Conservation (phyloP, 2,113 vertebrate genomes). For the Talpa occidentalis region DNA sequence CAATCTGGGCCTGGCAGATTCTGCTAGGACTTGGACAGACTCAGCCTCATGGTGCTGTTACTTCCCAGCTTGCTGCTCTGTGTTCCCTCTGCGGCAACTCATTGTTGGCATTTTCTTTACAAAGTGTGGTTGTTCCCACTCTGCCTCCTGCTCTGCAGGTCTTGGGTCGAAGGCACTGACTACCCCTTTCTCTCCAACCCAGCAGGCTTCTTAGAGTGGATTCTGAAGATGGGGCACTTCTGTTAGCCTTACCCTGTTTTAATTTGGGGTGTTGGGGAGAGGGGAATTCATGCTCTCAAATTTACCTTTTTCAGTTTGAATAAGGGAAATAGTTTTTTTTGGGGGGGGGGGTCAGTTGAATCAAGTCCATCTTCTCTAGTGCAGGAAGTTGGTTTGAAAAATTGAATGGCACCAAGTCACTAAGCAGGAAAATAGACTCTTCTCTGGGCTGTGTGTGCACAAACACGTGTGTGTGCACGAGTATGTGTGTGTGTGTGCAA, state of each 20-base stretch:
- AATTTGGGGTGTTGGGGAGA: background rate
- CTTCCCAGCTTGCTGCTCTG: conserved; percentile 27
- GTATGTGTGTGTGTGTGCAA: too few relatives aligned
- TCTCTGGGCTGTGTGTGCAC: background rate
- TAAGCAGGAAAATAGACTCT: background rate
- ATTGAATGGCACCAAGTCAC: background rate
- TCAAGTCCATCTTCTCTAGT: background rate
- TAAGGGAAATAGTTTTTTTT: background rate
- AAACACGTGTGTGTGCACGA: too few relatives aligned
- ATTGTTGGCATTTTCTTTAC: conserved; percentile 36
- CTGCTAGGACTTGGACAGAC: conserved; percentile 10
- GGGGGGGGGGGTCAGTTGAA: background rate
- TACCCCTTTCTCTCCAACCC: background rate
- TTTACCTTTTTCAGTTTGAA: background rate
- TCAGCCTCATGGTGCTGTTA: background rate
- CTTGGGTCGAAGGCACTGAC: background rate
- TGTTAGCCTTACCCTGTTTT: background rate
- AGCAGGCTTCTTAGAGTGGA: background rate
- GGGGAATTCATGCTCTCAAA: background rate
- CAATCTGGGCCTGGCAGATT: conserved; percentile 69
- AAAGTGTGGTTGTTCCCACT: background rate
- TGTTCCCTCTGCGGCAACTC: background rate
- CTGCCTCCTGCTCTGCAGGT: background rate
- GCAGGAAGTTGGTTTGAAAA: background rate
- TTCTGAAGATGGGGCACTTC: background rate